phyloP scores from a whole-genome alignment of 64 coral and sea anemone genomes.

The Astreopora myriophthalma region DNA sequence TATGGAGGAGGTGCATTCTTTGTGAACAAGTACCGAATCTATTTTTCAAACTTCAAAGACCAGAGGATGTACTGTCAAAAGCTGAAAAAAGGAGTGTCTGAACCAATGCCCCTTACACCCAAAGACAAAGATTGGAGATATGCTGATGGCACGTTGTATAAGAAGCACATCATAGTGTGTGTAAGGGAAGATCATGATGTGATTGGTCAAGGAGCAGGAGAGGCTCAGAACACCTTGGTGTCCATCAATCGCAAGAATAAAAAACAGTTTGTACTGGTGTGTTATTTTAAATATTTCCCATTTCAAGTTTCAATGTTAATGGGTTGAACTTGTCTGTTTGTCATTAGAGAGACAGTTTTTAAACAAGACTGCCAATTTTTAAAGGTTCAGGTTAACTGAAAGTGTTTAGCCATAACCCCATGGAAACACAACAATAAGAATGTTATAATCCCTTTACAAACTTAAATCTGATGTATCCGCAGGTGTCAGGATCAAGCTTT shows the following conservation, averaged over 20 bases:
- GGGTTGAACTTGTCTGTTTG: background rate
- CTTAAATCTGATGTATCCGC: background rate
- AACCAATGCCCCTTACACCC: conserved; percentile 74
- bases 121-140: conserved; percentile 81
- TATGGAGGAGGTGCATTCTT: conserved; percentile 91
- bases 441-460: too few species aligned
- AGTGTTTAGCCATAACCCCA: background rate
- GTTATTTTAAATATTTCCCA: conserved; percentile 14
- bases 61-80: conserved; percentile 92
- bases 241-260: conserved; percentile 81
- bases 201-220: conserved; percentile 55
- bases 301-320: background rate
- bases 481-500: conserved; percentile 89
- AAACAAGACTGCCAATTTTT: background rate
- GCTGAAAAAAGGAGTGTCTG: background rate
- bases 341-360: background rate
- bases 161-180: conserved; percentile 73
- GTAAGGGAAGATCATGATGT: conserved; percentile 94
- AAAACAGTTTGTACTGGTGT: conserved; percentile 89
- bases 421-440: too few species aligned
- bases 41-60: conserved; percentile 95
- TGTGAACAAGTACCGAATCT: conserved; percentile 84
- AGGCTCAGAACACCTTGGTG: conserved; percentile 88
- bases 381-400: too few species aligned
- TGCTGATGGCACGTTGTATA: conserved; percentile 76